Evolutionary conservation across 2,888 invertebrate genomes (phyloP), one percentile per base, ranked within the genome.

Genomic region (Mantis religiosa): DNA sequence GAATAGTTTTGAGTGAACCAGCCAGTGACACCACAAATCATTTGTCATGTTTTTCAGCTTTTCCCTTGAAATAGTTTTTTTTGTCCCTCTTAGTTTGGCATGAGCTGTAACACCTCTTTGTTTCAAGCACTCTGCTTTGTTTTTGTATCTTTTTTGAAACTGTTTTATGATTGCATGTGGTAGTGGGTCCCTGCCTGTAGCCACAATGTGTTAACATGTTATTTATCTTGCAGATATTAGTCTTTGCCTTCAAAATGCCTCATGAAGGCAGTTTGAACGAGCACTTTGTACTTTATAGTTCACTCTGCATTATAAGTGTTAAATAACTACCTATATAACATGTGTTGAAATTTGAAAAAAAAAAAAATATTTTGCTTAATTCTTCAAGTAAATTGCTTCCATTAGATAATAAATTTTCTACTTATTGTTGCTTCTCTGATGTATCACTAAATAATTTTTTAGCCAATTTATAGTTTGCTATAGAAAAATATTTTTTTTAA

Each of bases 171-270:
- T 83, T 87, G 89, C 89, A 89, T 89, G 89, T 88, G 89, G 88
- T 90, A 90, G 90, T 90, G 90, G 88, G 88, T 89, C 89, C 90
- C 81, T 88, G 89, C 90, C 87, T 85, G 28, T 89, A 90, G 90
- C 87, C 90, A 89, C 89, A 89, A 85, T 84, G 89, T 89, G 88
- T 85, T 34, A 88, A 85, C 88, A 85, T 85, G 85, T 71, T 71
- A 6, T 20, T 71, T 71, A 25, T 71, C 54, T 71, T 71, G 54
- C 54, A 20, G 25, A 71, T 71, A 25, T 71, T 71, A 71, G 54
- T 71, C 9, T 41, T 41, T 41, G 41, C 41, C 41, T 41, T 41
- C 41, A 41, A 41, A 41, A 41, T 41, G 12, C 41, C 41, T 41
- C 41, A 12, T 41, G 41, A 41, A 71, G 54, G 54, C 20, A 20